These are phyloP conservation scores for Lithobates sylvaticus DNA, from an alignment of 2,797 vertebrate genomes.

Conservation along the genomic window DNA sequence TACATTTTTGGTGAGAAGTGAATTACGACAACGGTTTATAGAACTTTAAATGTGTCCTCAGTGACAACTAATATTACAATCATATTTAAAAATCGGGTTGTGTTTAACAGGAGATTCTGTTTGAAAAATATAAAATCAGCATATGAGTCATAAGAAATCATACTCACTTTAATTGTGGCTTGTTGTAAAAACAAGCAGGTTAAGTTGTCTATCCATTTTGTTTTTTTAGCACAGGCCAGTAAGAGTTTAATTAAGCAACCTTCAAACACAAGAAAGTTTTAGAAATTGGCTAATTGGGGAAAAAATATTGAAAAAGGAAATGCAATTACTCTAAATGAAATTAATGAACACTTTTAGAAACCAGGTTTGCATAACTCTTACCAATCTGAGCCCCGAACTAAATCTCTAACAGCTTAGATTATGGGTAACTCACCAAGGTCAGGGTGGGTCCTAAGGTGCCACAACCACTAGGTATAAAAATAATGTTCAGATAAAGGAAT, in stretches of 20 bases:
- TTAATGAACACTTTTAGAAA: slow-evolving; percentile 13
- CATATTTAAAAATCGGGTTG: slow-evolving; percentile 6
- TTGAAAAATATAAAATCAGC: slow-evolving; percentile 15
- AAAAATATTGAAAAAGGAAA: slow-evolving; percentile 46
- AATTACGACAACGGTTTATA: background rate
- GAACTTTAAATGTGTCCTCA: background rate
- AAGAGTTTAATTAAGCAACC: slow-evolving; percentile 13
- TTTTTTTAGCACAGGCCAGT: background rate
- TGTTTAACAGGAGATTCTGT: slow-evolving; percentile 3
- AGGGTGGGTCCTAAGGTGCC: background rate
- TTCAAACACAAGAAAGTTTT: slow-evolving; percentile 16
- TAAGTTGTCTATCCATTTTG: slow-evolving; percentile 18
- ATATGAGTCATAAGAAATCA: slow-evolving; percentile 28
- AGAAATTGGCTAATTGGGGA: slow-evolving; percentile 28
- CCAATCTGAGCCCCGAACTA: background rate
- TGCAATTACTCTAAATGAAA: slow-evolving; percentile 17
- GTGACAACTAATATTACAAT: slow-evolving; percentile 26
- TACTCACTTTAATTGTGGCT: slow-evolving; percentile 14
- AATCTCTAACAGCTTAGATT: background rate
- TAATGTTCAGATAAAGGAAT: slow-evolving; percentile 5
- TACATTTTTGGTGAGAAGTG: background rate
- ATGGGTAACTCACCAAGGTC: background rate
- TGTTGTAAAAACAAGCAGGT: slow-evolving; percentile 17
- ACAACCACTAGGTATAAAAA: slow-evolving; percentile 5
- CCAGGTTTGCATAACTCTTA: background rate